These are phyloP conservation scores for Copidosoma aretas DNA, from an alignment of 2,888 invertebrate species.

Conservation along the genomic window DNA sequence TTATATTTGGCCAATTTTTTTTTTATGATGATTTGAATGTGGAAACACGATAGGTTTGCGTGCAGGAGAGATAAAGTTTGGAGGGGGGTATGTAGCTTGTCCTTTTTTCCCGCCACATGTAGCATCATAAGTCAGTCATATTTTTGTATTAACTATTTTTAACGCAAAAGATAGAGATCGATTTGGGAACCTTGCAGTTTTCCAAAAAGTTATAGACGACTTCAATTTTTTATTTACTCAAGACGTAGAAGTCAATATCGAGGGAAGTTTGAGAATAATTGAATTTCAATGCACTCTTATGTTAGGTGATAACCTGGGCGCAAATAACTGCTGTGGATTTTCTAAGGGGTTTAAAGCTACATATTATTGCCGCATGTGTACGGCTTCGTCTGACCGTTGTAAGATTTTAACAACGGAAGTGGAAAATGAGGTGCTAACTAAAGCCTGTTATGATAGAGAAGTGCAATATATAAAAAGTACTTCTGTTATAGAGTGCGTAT, in stretches of 20 bases:
- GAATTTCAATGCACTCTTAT: background rate
- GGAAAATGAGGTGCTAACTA: too few relatives aligned
- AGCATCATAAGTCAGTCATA: background rate
- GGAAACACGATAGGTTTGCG: constrained; percentile 2
- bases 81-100: background rate
- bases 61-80: constrained; percentile 10
- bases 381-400: too few relatives aligned
- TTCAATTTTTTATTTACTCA: background rate
- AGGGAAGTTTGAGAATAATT: background rate
- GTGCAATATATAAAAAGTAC: too few relatives aligned
- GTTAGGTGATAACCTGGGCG: too few relatives aligned
- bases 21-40: too few relatives aligned
- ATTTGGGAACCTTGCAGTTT: background rate
- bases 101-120: constrained; percentile 3
- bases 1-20: too few relatives aligned
- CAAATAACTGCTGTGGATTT: too few relatives aligned
- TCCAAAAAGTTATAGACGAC: background rate
- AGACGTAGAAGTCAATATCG: background rate
- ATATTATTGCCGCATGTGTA: too few relatives aligned
- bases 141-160: constrained; percentile 1
- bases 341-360: too few relatives aligned
- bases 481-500: too few relatives aligned
- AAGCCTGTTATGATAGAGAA: too few relatives aligned
- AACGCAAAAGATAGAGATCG: background rate
- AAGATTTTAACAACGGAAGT: too few relatives aligned